Base-by-base conservation (phyloP, 2,113 vertebrate genomes). In the Hepsetus odoe region DNA sequence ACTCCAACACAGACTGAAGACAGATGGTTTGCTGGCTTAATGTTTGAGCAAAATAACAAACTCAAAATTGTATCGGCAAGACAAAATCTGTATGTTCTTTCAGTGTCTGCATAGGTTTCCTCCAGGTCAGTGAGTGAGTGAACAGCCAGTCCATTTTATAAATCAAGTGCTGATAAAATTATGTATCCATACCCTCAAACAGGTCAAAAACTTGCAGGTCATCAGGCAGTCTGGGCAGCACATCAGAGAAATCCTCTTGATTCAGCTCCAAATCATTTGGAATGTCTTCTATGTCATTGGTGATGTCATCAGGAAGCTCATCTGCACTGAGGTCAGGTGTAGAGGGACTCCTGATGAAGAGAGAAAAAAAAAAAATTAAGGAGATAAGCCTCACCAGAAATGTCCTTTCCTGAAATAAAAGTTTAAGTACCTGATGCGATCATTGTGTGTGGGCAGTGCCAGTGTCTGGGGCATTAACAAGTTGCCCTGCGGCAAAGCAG, bases 191-290 rank as follows among this genome's bases (percentile, higher is more conserved):
- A 99, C 98, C 98, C 97, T 98, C 98, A 92, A 99, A 99, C 82
- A 99, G 94, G 93, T 99, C 98, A 87, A 99, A 99, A 89, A 97
- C 98, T 89, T 96, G 98, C 87, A 99, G 92, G 90, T 99, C 98
- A 74, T 98, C 98, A 0, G 97, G 95, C 80, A 99, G 92, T 89
- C 97, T 90, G 0, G 97, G 97, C 81, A 99, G 90, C 85, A 99
- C 98, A 1, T 99, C 98, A 0, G 97, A 96, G 80, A 99, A 98
- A 88, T 99, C 98, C 86, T 99, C 98, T 90, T 99, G 98, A 93
- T 98, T 99, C 76, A 99, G 91, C 90, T 99, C 98, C 61, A 99
- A 92, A 90, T 99, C 97, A 24, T 99, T 96, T 89, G 97, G 97
- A 97, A 99, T 99, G 96, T 98, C 97, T 86, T 95, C 94, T 88